Evolutionary conservation across 92 coral and sea anemone genomes (phyloP), one percentile per base, ranked within the genome.

Genomic region (Zoanthus sansibaricus): DNA sequence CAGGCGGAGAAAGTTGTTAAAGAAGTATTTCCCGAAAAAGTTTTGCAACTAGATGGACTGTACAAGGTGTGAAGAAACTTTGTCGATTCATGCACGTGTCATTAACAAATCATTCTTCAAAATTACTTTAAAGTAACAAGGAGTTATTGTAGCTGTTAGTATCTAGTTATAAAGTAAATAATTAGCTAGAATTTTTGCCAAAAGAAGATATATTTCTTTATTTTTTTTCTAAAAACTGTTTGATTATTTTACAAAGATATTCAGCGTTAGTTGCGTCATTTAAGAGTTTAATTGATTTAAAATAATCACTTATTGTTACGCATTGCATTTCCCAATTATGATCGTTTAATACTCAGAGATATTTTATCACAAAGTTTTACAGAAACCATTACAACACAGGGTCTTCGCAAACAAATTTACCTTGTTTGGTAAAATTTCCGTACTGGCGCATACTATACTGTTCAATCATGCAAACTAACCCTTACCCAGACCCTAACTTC

Each of bases 1-100:
- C 70, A 97, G 99, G 98, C 98, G 9, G 98, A 97, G 84, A 97
- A 92, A 83, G 88, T 94, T 13, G 93, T 97, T 71, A 97, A 94
- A 71, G 93, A 95, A 86, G 91, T 91, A 82, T 97, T 97, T 69
- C 99, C 99, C 0, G 91, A 93, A 59, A 95, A 94, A 84, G 99
- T 97, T 54, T 71, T 94, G 87, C 91, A 93, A 70, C 82, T 97
- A 55, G 96, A 95, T 75, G 84, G 77, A n/a, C 90, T 97, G 18
- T 88, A 95, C 11, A 94, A 94, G 99, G 99, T 97, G 75, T 32
- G 67, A 70, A 16, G 58, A 13, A 17, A 44, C 16, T 49, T 17
- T 16, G 64, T 54, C 7, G 17, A 0, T 37, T 64, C 7, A 59
- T 52, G 74, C 85, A 80, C 85, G 85, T 80, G 85, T 66, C n/a